A percentile compares a stretch with the other conserved stretches of the same genome.
phyloP scores from a whole-genome alignment of 2,888 invertebrate species.

The Coenonympha glycerion region DNA sequence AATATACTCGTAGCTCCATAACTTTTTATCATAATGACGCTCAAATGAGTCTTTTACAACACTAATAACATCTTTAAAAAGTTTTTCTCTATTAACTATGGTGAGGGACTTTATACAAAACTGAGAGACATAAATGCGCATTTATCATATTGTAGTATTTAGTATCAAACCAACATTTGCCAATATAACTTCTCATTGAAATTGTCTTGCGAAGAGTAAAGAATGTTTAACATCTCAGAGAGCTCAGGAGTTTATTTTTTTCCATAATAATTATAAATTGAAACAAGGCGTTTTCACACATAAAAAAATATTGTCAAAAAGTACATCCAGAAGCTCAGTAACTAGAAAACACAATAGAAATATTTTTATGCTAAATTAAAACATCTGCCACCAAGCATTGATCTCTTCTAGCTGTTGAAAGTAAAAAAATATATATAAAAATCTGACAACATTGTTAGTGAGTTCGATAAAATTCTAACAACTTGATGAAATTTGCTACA shows the following conservation, averaged over 20 bases:
- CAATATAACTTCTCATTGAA: background rate
- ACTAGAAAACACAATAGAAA: too few species aligned
- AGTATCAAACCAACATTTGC: background rate
- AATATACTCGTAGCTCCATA: too few species aligned
- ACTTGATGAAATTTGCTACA: too few species aligned
- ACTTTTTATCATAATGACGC: too few species aligned
- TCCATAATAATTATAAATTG: background rate
- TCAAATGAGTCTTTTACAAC: too few species aligned
- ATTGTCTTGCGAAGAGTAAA: background rate
- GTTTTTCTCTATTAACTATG: background rate
- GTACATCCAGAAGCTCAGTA: background rate
- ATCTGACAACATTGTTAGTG: too few species aligned
- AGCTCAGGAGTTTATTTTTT: background rate
- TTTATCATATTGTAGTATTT: conserved; percentile 11
- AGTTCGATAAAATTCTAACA: too few species aligned
- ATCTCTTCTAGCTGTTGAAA: background rate
- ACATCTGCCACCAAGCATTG: background rate
- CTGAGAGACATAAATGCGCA: conserved; percentile 15
- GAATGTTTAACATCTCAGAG: conserved; percentile 2
- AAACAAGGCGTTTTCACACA: conserved; percentile 8
- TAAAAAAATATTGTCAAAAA: background rate
- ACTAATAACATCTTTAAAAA: background rate
- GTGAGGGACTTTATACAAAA: background rate
- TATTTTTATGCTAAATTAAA: too few species aligned
- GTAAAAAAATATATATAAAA: background rate